These are phyloP conservation scores for Chelonus formosanus DNA, from an alignment of 2,888 invertebrate genomes.

Conservation along the genomic window DNA sequence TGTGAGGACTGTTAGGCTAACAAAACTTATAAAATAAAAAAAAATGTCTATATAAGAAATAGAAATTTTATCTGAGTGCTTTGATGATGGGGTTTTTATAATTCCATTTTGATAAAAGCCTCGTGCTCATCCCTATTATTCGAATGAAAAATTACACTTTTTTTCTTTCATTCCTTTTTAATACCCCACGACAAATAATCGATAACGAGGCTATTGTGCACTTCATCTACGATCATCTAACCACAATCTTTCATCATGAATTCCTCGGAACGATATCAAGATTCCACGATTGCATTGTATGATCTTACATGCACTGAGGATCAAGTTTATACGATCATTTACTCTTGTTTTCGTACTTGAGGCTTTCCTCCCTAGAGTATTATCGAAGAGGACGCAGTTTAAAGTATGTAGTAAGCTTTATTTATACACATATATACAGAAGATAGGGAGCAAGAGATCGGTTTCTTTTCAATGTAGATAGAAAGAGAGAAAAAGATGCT, in stretches of 20 bases:
- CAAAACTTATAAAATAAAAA: conserved; percentile 30
- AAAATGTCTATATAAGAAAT: conserved; percentile 1
- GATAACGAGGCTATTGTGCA: conserved; percentile 29
- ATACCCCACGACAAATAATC: conserved; percentile 22
- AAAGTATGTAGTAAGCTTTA: background rate
- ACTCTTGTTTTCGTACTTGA: conserved; percentile 21
- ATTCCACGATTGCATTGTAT: conserved; percentile 36
- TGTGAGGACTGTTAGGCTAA: conserved; percentile 55
- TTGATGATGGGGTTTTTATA: background rate
- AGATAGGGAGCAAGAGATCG: conserved; percentile 15
- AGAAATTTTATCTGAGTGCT: conserved; percentile 1
- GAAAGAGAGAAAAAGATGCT: conserved; percentile 26
- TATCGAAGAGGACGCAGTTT: conserved; percentile 9
- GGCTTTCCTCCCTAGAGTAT: conserved; percentile 7
- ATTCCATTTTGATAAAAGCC: conserved; percentile 6
- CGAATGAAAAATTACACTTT: conserved; percentile 2
- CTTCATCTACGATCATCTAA: conserved; percentile 24
- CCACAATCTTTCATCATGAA: conserved; percentile 28
- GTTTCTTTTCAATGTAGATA: conserved; percentile 25
- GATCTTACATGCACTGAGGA: conserved; percentile 7
- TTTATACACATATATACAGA: conserved; percentile 4
- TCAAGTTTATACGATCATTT: conserved; percentile 12
- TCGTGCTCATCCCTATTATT: conserved; percentile 4
- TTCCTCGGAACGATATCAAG: conserved; percentile 28
- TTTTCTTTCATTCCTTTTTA: conserved; percentile 1